These are phyloP conservation scores for Torymus tubicola DNA, from an alignment of 2,888 invertebrate species.

Conservation along the genomic window DNA sequence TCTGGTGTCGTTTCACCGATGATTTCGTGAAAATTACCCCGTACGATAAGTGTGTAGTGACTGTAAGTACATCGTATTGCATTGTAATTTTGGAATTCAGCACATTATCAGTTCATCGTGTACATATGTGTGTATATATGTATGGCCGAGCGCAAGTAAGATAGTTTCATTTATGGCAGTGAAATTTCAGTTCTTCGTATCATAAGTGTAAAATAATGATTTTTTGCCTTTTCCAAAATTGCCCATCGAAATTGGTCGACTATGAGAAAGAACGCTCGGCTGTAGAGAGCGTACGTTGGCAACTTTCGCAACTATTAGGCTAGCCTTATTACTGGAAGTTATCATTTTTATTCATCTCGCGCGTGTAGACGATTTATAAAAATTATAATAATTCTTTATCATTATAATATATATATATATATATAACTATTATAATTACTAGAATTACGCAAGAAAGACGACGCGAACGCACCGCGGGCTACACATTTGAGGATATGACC, in stretches of 20 bases:
- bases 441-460: slow-evolving; percentile 22
- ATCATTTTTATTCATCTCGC: slow-evolving; percentile 1
- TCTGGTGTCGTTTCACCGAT: slow-evolving; percentile 58
- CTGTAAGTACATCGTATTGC: slow-evolving; percentile 75
- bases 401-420: no score
- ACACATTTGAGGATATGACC: slow-evolving; percentile 38
- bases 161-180: slow-evolving; percentile 48
- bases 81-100: slow-evolving; percentile 74
- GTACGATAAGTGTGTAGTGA: slow-evolving; percentile 62
- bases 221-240: slow-evolving; percentile 1
- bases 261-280: slow-evolving; percentile 21
- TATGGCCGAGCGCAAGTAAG: slow-evolving; percentile 62
- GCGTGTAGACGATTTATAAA: background rate
- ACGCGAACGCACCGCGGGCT: background rate
- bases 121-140: slow-evolving; percentile 47
- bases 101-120: slow-evolving; percentile 64
- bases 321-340: slow-evolving; percentile 38
- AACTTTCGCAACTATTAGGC: slow-evolving; percentile 11
- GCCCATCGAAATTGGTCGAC: background rate
- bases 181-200: slow-evolving; percentile 46
- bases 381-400: slow-evolving; percentile 21
- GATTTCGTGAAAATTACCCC: slow-evolving; percentile 64
- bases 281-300: slow-evolving; percentile 11
- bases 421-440: slow-evolving; percentile 29
- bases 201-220: slow-evolving; percentile 8